Evolutionary conservation across 2,888 invertebrate species (phyloP).

Genomic region (Agrochola litura): DNA sequence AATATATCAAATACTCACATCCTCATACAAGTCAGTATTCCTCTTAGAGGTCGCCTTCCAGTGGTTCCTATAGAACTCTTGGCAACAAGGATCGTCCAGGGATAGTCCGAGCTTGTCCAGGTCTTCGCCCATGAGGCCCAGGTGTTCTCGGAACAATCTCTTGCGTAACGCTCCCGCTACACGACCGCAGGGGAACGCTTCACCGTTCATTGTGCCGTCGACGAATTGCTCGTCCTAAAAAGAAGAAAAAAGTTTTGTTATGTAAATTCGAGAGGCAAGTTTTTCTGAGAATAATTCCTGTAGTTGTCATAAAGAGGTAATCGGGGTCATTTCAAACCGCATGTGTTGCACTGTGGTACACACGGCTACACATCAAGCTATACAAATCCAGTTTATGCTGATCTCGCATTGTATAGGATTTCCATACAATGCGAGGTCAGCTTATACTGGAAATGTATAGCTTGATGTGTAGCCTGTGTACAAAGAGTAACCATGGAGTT

Average conservation of each 20-base stretch:
- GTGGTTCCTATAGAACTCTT: constrained; percentile 95
- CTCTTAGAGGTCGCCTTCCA: constrained; percentile 95
- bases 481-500: too few relatives aligned
- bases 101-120: constrained; percentile 89
- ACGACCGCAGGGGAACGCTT: constrained; percentile 95
- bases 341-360: not conserved
- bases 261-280: not conserved
- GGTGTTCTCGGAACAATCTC: constrained; percentile 97
- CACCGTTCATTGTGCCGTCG: constrained; percentile 95
- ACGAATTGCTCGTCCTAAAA: constrained; percentile 94
- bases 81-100: constrained; percentile 95
- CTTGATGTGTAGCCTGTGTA: too few relatives aligned
- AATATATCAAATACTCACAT: constrained; percentile 78
- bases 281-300: not conserved
- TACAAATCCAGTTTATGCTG: too few relatives aligned
- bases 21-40: constrained; percentile 97
- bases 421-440: too few relatives aligned
- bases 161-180: constrained; percentile 96
- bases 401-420: too few relatives aligned
- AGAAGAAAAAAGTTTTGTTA: not conserved
- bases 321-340: too few relatives aligned
- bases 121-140: constrained; percentile 92
- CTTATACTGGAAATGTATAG: too few relatives aligned
- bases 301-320: not conserved
- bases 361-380: too few relatives aligned